Conservation (phyloP, 1,140 invertebrate genomes). For the Galleria mellonella region DNA sequence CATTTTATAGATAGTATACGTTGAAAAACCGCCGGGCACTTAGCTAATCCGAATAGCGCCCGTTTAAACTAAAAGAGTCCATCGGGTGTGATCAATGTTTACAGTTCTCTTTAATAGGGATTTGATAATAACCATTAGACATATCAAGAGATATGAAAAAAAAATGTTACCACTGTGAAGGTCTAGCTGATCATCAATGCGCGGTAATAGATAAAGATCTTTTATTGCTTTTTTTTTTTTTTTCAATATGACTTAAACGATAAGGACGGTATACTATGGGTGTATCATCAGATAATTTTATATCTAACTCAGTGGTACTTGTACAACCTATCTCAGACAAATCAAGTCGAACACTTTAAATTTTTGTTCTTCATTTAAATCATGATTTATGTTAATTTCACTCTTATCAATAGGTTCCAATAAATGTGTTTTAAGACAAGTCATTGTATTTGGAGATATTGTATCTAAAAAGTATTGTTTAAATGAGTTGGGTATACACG, state of each 20-base stretch:
- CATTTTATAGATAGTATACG: not conserved
- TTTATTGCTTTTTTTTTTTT: not conserved
- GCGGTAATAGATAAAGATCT: not conserved
- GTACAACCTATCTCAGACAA: no score
- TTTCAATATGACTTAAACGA: conserved; percentile 15
- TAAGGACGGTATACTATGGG: no score
- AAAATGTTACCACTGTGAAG: not conserved
- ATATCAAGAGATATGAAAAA: not conserved
- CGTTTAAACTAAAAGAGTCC: not conserved
- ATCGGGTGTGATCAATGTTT: not conserved
- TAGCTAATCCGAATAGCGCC: not conserved
- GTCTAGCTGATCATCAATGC: not conserved
- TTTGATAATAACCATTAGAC: not conserved
- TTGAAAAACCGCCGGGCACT: not conserved
- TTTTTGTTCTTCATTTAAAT: no score
- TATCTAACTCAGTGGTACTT: no score
- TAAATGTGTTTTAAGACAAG: no score
- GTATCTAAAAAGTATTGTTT: no score
- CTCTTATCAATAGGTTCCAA: no score
- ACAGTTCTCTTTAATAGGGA: not conserved
- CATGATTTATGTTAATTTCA: no score
- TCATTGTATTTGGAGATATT: no score
- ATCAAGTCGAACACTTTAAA: no score
- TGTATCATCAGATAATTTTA: no score
- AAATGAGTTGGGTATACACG: no score